These are phyloP conservation scores for Calvadosia cruxmelitensis DNA, from an alignment of 30 jellyfish, hydroid and myxozoan genomes.

Conservation along the genomic window DNA sequence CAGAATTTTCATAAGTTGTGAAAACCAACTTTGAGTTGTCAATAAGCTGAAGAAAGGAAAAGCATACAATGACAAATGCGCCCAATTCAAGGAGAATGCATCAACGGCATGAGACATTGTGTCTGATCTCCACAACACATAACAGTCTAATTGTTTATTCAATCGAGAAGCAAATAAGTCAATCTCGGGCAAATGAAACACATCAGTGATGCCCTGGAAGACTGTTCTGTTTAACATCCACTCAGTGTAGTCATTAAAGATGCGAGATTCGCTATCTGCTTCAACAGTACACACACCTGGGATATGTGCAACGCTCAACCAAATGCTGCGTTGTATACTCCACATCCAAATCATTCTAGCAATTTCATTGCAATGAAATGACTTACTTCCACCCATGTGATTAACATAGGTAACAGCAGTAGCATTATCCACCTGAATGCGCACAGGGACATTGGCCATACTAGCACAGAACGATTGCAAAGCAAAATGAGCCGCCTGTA, in stretches of 20 bases:
- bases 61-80: slow-evolving; percentile 13
- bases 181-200: background rate
- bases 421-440: slow-evolving; percentile 10
- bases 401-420: slow-evolving; percentile 20
- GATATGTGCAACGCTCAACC: slow-evolving; percentile 25
- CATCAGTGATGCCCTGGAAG: background rate
- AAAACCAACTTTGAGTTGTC: slow-evolving; percentile 10
- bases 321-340: background rate
- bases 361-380: slow-evolving; percentile 10
- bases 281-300: slow-evolving; percentile 2
- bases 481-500: slow-evolving; percentile 4
- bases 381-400: slow-evolving; percentile 22
- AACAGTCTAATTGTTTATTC: slow-evolving; percentile 12
- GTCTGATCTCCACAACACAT: slow-evolving; percentile 29
- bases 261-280: slow-evolving; percentile 16
- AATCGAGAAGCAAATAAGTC: slow-evolving; percentile 18
- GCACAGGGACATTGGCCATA: slow-evolving; percentile 2
- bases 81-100: slow-evolving; percentile 20
- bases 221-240: slow-evolving; percentile 7
- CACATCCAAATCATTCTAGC: slow-evolving; percentile 12
- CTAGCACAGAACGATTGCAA: slow-evolving; percentile 4
- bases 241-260: slow-evolving; percentile 8
- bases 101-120: slow-evolving; percentile 19
- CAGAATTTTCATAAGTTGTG: slow-evolving; percentile 6
- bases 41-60: slow-evolving; percentile 29